These are phyloP conservation scores for Parapsyche elsis DNA, from an alignment of 1,140 invertebrate genomes.

Conservation along the genomic window DNA sequence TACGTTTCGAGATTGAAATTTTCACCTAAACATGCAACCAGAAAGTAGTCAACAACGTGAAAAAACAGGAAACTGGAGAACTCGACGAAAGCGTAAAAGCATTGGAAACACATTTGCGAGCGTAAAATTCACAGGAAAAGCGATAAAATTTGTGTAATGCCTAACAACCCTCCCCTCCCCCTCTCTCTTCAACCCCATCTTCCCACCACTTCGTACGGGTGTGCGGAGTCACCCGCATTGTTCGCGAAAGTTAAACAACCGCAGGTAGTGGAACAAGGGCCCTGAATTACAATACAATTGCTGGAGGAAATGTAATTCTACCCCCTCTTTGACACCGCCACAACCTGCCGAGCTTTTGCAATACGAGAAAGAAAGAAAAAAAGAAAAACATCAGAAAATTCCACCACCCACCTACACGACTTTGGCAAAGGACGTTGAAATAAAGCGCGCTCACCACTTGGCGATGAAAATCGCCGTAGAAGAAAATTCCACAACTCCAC, in stretches of 20 bases:
- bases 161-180: not conserved
- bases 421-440: not conserved
- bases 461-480: not conserved
- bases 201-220: not conserved
- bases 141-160: conserved; percentile 19
- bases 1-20: not conserved
- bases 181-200: no score
- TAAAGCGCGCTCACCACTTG: not conserved
- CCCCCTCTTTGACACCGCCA: conserved; percentile 24
- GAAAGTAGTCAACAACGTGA: not conserved
- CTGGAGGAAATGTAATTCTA: conserved; percentile 32
- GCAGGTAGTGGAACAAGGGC: conserved; percentile 36
- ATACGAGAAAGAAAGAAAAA: not conserved
- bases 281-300: conserved; percentile 41
- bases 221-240: conserved; percentile 16
- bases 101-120: not conserved
- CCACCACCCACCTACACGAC: not conserved
- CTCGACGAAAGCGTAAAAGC: not conserved
- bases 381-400: conserved; percentile 23
- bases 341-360: not conserved
- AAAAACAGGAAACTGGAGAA: not conserved
- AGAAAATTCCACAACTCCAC: not conserved
- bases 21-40: not conserved
- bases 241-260: conserved; percentile 42
- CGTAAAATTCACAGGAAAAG: not conserved